These are phyloP conservation scores for Protula sp. DNA, from an alignment of 2,888 invertebrate species.

Conservation along the genomic window DNA sequence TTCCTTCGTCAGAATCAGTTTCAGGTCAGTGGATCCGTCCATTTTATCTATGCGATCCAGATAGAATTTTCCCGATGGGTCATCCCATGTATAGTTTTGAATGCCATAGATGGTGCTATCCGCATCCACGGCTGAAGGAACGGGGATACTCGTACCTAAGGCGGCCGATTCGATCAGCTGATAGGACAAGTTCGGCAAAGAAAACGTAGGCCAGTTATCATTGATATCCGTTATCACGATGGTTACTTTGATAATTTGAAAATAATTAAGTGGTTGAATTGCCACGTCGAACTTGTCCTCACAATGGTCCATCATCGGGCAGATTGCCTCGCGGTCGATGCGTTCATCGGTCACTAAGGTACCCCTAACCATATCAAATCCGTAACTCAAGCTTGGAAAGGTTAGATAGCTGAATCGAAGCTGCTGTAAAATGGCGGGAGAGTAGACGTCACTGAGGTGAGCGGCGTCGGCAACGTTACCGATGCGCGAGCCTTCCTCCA, in stretches of 20 bases:
- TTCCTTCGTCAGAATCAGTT: constrained; percentile 13
- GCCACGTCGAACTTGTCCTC: constrained; percentile 16
- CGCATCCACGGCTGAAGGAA: constrained; percentile 19
- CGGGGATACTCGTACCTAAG: constrained; percentile 13
- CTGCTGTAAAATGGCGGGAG: constrained; percentile 4
- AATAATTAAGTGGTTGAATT: constrained; percentile 13
- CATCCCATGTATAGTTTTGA: constrained; percentile 6
- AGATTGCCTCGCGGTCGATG: constrained; percentile 24
- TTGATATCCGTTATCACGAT: constrained; percentile 22
- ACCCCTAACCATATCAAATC: constrained; percentile 18
- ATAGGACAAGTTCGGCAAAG: constrained; percentile 7
- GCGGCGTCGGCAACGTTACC: constrained; percentile 22
- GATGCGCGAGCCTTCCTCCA: constrained; percentile 14
- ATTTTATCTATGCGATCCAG: constrained; percentile 14
- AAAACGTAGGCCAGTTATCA: constrained; percentile 24
- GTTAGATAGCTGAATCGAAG: constrained; percentile 16
- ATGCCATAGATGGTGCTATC: constrained; percentile 21
- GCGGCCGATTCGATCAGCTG: constrained; percentile 22
- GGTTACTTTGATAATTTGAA: constrained; percentile 18
- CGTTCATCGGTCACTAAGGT: constrained; percentile 15
- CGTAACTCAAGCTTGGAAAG: constrained; percentile 11
- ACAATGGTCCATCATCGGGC: constrained; percentile 12
- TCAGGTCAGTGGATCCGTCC: constrained; percentile 23
- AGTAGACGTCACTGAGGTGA: constrained; percentile 12
- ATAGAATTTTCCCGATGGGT: constrained; percentile 6